Conservation (phyloP, 2,797 vertebrate genomes). For the Odontamblyopus lacepedii region DNA sequence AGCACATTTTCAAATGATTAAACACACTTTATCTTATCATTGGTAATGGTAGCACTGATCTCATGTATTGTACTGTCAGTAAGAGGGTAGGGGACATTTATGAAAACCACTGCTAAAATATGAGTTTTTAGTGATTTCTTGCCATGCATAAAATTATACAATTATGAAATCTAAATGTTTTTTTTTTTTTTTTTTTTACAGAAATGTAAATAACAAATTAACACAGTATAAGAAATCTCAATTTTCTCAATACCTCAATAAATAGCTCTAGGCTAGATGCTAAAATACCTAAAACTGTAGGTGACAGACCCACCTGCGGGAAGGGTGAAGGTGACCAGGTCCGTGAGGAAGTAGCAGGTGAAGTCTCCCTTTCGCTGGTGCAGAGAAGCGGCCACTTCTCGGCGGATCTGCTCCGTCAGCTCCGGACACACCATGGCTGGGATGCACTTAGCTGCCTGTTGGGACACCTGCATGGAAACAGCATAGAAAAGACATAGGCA, state of each 20-base stretch:
- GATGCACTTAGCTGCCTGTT: slow-evolving; percentile 96
- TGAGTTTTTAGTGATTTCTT: neutral
- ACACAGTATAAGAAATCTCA: neutral
- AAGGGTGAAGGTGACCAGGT: slow-evolving; percentile 95
- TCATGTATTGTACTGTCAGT: neutral
- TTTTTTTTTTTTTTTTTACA: neutral
- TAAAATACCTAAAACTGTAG: neutral
- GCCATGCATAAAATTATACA: neutral
- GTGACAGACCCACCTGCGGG: slow-evolving; percentile 84
- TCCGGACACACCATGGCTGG: slow-evolving; percentile 98
- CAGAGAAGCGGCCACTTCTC: slow-evolving; percentile 93
- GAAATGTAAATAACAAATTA: neutral
- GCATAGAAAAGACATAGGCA: neutral
- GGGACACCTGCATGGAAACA: slow-evolving; percentile 84
- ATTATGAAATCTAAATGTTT: neutral
- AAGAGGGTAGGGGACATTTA: neutral
- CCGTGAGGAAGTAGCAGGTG: slow-evolving; percentile 96
- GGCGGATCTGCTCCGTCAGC: slow-evolving; percentile 95
- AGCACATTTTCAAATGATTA: neutral
- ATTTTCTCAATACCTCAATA: no score
- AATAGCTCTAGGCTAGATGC: neutral
- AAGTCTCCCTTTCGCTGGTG: slow-evolving; percentile 98
- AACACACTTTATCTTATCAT: no score
- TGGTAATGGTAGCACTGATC: neutral
- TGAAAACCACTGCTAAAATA: neutral